These are phyloP conservation scores for Pterostichus madidus DNA, from an alignment of 2,888 invertebrate genomes.

Conservation along the genomic window DNA sequence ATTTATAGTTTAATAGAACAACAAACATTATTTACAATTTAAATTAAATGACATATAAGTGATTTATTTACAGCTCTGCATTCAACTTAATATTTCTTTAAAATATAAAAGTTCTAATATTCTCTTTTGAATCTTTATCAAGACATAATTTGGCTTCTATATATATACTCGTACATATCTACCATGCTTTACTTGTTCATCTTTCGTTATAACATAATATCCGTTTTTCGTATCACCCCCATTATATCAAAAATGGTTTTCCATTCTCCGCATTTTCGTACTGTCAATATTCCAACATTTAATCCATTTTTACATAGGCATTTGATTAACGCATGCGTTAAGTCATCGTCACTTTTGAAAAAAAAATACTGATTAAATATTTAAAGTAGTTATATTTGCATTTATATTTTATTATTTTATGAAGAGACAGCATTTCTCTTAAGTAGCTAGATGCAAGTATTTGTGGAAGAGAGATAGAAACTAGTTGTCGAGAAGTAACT, in stretches of 20 bases:
- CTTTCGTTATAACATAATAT: constrained; percentile 25
- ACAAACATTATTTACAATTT: no score
- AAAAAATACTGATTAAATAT: no score
- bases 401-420: no score
- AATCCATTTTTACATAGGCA: neutral
- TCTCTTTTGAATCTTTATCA: neutral
- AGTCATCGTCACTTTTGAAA: no score
- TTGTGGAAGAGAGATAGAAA: constrained; percentile 21
- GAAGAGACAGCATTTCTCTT: constrained; percentile 14
- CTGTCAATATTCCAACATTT: constrained; percentile 20
- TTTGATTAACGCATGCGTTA: constrained; percentile 10
- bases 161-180: no score
- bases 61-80: neutral
- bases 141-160: neutral
- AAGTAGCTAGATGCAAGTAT: constrained; percentile 2
- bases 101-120: constrained; percentile 2
- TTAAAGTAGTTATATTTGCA: no score
- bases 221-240: constrained; percentile 18
- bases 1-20: no score
- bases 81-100: neutral
- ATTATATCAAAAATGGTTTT: constrained; percentile 23
- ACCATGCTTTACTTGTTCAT: constrained; percentile 20
- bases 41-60: no score
- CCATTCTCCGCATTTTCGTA: constrained; percentile 9
- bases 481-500: constrained; percentile 17